Percentiles rank a stretch among this genome's conserved stretches.
Evolutionary conservation across 2,888 invertebrate genomes (phyloP).

Genomic region (Andrena flavipes): DNA sequence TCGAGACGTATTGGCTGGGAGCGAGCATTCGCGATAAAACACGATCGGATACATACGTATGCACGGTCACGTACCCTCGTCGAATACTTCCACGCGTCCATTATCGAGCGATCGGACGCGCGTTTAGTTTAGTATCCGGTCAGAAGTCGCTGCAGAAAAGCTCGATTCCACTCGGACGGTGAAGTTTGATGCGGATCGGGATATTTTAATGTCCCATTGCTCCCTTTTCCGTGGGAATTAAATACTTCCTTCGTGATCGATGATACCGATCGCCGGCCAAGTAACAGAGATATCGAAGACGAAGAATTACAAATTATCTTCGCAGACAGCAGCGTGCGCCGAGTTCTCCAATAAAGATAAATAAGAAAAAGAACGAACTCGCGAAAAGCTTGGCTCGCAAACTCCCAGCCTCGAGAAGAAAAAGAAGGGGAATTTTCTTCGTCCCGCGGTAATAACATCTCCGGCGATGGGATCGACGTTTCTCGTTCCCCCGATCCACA

Average conservation of each 20-base stretch:
- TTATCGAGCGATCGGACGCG: constrained; percentile 62
- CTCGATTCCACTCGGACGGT: constrained; percentile 35
- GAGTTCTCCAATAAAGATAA: no score
- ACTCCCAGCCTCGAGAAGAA: background rate
- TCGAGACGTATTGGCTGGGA: constrained; percentile 38
- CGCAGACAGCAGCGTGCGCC: background rate
- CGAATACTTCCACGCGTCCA: constrained; percentile 63
- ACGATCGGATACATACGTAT: constrained; percentile 38
- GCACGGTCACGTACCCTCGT: constrained; percentile 58
- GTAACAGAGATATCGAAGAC: constrained; percentile 16
- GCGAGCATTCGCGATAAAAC: constrained; percentile 37
- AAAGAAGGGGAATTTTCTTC: constrained; percentile 12
- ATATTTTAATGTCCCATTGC: constrained; percentile 30
- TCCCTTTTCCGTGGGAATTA: constrained; percentile 14
- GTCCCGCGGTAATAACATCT: constrained; percentile 47
- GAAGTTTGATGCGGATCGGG: constrained; percentile 32
- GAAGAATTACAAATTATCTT: background rate
- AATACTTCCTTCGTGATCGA: constrained; percentile 23
- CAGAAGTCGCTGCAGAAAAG: constrained; percentile 47
- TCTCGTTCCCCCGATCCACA: constrained; percentile 37
- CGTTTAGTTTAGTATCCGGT: constrained; percentile 59
- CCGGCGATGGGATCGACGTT: constrained; percentile 29
- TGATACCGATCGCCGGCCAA: background rate
- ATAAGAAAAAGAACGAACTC: no score
- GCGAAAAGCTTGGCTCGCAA: no score